phyloP scores from a whole-genome alignment of 1,140 invertebrate genomes.

The Saccostrea echinata region DNA sequence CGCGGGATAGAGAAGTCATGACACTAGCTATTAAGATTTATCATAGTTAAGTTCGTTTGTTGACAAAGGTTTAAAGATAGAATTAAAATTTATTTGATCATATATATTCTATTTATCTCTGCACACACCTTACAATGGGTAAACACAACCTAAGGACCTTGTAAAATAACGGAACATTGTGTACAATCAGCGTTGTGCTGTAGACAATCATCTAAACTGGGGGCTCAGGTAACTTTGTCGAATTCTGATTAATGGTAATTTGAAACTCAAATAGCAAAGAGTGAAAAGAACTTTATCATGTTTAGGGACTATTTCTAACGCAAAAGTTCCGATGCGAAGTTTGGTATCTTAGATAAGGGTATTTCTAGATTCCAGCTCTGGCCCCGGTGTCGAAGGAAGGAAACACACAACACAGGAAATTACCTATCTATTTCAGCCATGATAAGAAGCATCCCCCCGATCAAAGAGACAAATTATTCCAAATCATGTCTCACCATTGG shows the following conservation, averaged over 20 bases:
- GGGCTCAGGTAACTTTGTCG: constrained; percentile 39
- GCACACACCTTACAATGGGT: constrained; percentile 20
- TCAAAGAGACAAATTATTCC: constrained; percentile 58
- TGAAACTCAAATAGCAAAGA: constrained; percentile 48
- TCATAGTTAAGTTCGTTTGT: constrained; percentile 32
- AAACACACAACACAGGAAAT: constrained; percentile 42
- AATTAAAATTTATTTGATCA: constrained; percentile 36
- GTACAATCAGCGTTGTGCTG: not conserved
- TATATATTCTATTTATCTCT: constrained; percentile 38
- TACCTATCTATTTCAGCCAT: constrained; percentile 60
- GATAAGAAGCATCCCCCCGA: constrained; percentile 57
- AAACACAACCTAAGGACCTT: constrained; percentile 10
- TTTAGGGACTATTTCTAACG: constrained; percentile 51
- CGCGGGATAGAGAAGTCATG: not conserved
- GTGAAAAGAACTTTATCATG: constrained; percentile 58
- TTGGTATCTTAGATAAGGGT: constrained; percentile 50
- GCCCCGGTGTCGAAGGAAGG: constrained; percentile 23
- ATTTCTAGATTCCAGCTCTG: constrained; percentile 53
- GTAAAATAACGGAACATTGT: not conserved
- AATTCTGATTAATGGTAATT: constrained; percentile 52
- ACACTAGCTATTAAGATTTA: not conserved
- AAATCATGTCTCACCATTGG: constrained; percentile 45
- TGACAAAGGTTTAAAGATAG: constrained; percentile 24
- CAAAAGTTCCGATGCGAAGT: constrained; percentile 44
- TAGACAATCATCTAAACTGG: constrained; percentile 13